Base-by-base conservation (phyloP, 2,113 vertebrate genomes). In the Pao palembangensis region DNA sequence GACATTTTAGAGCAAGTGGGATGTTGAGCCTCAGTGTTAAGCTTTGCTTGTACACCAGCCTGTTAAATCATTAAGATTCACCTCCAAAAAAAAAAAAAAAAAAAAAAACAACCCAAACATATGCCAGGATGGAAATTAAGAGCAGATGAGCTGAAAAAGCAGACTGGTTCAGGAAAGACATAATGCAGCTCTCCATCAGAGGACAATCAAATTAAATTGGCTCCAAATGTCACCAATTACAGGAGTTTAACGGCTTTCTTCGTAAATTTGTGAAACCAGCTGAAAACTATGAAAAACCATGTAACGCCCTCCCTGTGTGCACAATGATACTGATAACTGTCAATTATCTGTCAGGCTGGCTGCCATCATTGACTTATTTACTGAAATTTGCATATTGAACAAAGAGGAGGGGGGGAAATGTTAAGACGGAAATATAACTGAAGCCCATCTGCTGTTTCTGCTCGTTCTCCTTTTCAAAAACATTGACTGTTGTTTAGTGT, bases 401-500 rank as follows among this genome's bases (percentile, higher is more conserved):
- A 38, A 38, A 38, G 8, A 38, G 34, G 34, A 38, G 34, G 34
- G 10, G 10, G 34, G 1, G 16, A 31, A 54, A 51, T 12, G 49
- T n/a, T 4, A 38, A 58, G 5, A 62, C 21, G 54, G 20, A 47
- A 19, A 52, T 28, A 63, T 50, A 68, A 64, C 63, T 42, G 46
- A 53, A 18, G 52, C 42, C 16, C 6, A 68, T 63, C 50, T 20
- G 58, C 47, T 3, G 42, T 54, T 74, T 25, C 19, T 55, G 57
- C 43, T 18, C 38, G 38, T 69, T 67, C 62, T 80, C 57, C 55
- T 73, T 76, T 71, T 74, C 61, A 67, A 41, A 61, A 51, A 51
- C 67, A 65, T 50, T 72, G 69, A 66, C 69, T 67, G 55, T 43
- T 76, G 8, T 62, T 75, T 69, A 71, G 54, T 56, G 51, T 51